Evolutionary conservation across 2,888 invertebrate species (phyloP), one percentile per base, ranked within the genome.

Genomic region (Masnerella sp.): DNA sequence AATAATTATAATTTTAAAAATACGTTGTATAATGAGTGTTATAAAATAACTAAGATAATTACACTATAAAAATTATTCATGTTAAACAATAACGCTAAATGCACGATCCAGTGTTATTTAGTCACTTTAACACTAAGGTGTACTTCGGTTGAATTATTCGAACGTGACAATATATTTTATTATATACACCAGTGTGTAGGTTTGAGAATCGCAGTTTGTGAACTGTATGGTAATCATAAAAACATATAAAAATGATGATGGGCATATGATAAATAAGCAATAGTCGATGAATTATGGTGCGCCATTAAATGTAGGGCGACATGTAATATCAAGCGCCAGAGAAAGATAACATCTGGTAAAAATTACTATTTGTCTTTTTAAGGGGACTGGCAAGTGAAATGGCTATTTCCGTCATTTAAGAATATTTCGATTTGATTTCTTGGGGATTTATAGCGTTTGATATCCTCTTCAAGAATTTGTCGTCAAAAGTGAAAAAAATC

Each of bases 61-160:
- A 54, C 56, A 62, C 43, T 58, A 58, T 71, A 62, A 71, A 62
- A 64, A 45, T 20, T 43, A 36, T 36, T 59, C n/a, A 51, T 58
- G 68, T 68, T 58, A 59, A 68, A 68, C 59, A 68, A 43, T 14
- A 68, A 59, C 51, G 45, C 42, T 68, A 38, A 64, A 28, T 25
- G 20, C 28, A 64, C 18, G 25, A 45, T 59, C 20, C 52, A 43
- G 34, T 43, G 34, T 43, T 67, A 58, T 42, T 58, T 49, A 30
- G 8, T 38, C 20, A 18, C 9, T 30, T 28, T 5, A 40, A 34
- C 17, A 30, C 28, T 38, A 67, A 42, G 2, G 12, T 47, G 17
- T 12, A 30, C 11, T 47, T 14, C 38, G n/a, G 54, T 4, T 54
- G 15, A 15, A 30, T 56, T 14, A 20, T 30, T 49, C n/a, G n/a